Evolutionary conservation across 1,140 invertebrate species (phyloP), one percentile per base, ranked within the genome.

Genomic region (Muscidifurax raptorellus): DNA sequence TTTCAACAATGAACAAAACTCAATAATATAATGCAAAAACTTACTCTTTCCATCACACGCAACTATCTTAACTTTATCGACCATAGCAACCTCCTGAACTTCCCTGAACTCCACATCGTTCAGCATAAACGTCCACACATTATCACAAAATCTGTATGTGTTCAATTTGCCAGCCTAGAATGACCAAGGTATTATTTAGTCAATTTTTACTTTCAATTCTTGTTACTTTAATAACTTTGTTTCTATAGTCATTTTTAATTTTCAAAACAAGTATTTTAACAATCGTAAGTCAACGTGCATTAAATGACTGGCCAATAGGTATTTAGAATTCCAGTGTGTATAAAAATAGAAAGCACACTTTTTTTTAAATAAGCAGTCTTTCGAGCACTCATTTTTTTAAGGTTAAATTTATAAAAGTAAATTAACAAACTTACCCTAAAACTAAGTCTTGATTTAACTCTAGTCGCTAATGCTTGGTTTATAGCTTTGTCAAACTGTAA

Each of bases 111-210:
- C 99, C 15, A 99, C 98, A 94, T 99, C 97, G 92, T 99, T 98
- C 85, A 99, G 94, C 94, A 99, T 97, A 90, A 99, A 99, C n/a
- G 99, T 99, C 99, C 99, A 99, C 0, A 99, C 99, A 94, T 99
- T 99, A 94, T 99, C 99, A 95, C 99, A 99, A 94, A 99, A 99
- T 89, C 99, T 95, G 92, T 99, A 99, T 0, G 99, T 99, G 90
- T 99, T 99, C 85, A 99, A 94, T 95, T 99, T 99, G 52, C 97
- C 97, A 87, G 98, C 98, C 96, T 97, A 89, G 88, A 91, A 69
- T 91, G 86, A 86, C 74, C 90, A 86, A 87, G 25, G 1, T 25
- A 83, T 71, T 18, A 44, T 76, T 72, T 40, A 69, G 10, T 30
- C 64, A 25, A 66, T n/a, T 25, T 66, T n/a, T 22, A 2, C 25